Conservation (phyloP, 2,797 vertebrate genomes). For the Pampus argenteus region DNA sequence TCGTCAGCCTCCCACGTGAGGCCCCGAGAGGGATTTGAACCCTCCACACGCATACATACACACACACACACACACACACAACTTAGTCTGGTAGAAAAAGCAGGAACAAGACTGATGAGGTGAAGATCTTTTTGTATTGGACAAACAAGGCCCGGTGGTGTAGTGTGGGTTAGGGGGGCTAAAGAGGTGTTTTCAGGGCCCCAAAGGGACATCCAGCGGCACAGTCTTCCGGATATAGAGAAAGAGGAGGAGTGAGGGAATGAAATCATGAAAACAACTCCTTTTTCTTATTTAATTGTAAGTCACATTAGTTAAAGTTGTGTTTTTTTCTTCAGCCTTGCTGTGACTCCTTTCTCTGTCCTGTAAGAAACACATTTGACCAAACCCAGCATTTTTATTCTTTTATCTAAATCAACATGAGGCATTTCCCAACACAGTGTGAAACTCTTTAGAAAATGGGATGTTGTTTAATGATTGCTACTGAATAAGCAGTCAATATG, state of each 20-base stretch:
- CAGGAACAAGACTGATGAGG: constrained; percentile 33
- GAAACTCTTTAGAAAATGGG: not conserved
- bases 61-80: constrained; percentile 1
- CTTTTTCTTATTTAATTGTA: not conserved
- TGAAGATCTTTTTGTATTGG: constrained; percentile 57
- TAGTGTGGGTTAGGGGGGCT: constrained; percentile 25
- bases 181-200: constrained; percentile 52
- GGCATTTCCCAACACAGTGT: not conserved
- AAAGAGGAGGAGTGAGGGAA: constrained; percentile 36
- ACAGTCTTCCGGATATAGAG: constrained; percentile 24
- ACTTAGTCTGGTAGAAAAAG: constrained; percentile 13
- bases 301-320: not conserved
- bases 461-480: not conserved
- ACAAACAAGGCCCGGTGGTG: constrained; percentile 36
- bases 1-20: constrained; percentile 25
- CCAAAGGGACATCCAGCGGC: constrained; percentile 40
- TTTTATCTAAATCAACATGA: constrained; percentile 15
- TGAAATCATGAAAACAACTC: constrained; percentile 14
- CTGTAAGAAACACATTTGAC: constrained; percentile 5
- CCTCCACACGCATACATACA: constrained; percentile 4
- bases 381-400: constrained; percentile 15
- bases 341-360: not conserved
- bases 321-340: not conserved
- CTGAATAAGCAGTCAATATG: not conserved
- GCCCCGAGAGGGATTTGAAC: constrained; percentile 47